Conservation (phyloP, 2,113 vertebrate species). For the Triplophysa siluroides region DNA sequence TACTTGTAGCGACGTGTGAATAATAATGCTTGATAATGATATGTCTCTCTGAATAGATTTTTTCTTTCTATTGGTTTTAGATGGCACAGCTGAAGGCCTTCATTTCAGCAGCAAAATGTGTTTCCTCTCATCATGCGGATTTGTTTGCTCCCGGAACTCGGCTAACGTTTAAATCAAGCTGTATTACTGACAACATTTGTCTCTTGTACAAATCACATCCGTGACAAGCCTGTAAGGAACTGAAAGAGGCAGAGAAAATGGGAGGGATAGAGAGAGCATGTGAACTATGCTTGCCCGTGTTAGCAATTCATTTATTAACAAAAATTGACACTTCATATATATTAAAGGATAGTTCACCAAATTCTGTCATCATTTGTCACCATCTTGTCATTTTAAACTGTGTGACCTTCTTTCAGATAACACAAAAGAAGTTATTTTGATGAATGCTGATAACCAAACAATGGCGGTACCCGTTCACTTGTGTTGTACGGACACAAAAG, state of each 20-base stretch:
- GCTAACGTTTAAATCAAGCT: slow-evolving; percentile 11
- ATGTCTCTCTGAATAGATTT: not conserved
- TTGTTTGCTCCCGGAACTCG: slow-evolving; percentile 6
- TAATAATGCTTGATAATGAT: not conserved
- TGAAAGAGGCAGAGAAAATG: not conserved
- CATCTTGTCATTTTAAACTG: too few species aligned
- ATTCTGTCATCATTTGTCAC: too few species aligned
- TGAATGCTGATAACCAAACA: too few species aligned
- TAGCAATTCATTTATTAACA: not conserved
- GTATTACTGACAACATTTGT: not conserved
- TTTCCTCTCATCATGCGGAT: not conserved
- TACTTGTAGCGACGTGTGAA: not conserved
- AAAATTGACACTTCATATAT: not conserved
- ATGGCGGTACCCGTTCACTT: too few species aligned
- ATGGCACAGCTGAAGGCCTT: not conserved
- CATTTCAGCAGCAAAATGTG: not conserved
- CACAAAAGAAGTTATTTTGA: too few species aligned
- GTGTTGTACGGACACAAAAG: too few species aligned
- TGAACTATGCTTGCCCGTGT: not conserved
- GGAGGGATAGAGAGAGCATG: not conserved
- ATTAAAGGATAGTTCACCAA: too few species aligned
- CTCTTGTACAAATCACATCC: slow-evolving; percentile 14
- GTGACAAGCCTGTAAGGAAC: not conserved
- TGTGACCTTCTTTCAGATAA: too few species aligned
- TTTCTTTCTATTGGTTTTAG: slow-evolving; percentile 5